Base-by-base conservation (phyloP, 2,113 vertebrate species). In the Myrmecophaga tridactyla region DNA sequence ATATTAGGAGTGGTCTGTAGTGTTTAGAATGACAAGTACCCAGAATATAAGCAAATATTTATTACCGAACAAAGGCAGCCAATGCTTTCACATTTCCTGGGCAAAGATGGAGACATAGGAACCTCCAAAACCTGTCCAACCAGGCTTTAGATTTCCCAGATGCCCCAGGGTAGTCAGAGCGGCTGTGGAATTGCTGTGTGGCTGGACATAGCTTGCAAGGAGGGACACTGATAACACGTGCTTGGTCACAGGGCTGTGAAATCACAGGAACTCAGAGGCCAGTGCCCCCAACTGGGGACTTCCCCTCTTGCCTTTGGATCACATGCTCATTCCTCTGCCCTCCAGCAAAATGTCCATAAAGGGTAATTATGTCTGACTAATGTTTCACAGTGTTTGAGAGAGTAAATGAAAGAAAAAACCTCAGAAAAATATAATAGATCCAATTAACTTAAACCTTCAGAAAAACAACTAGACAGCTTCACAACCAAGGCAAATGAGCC, bases 331-430 rank as follows among this genome's bases (percentile, higher is more conserved):
- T 62, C 62, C 27, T 89, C n/a, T 34, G 67, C 41, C 85, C 53
- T 95, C 36, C 39, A 95, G 94, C 56, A 93, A 88, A 92, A 81
- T 62, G 39, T 86, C 51, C 41, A 76, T 70, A 88, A 90, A 96
- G 41, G 67, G 46, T 95, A 90, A 87, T 60, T 62, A 92, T 43
- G 82, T 58, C 63, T 90, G 53, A 77, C 23, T 94, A 80, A 76
- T 20, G 43, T 58, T 58, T 34, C 73, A 69, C 63, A 62, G 18
- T 41, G 88, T 94, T 62, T 63, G 10, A 92, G 29, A 92, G 46
- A 92, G 41, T 89, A 94, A 89, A 95, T 92, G 91, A 77, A 93
- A 77, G 80, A 27, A 93, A 92, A 83, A 76, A 20, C 21, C 70
- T 69, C 83, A 95, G 53, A 56, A 62, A 67, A 90, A 95, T 84